Base-by-base conservation (phyloP, 2,888 invertebrate genomes). In the Camponotus fellah region DNA sequence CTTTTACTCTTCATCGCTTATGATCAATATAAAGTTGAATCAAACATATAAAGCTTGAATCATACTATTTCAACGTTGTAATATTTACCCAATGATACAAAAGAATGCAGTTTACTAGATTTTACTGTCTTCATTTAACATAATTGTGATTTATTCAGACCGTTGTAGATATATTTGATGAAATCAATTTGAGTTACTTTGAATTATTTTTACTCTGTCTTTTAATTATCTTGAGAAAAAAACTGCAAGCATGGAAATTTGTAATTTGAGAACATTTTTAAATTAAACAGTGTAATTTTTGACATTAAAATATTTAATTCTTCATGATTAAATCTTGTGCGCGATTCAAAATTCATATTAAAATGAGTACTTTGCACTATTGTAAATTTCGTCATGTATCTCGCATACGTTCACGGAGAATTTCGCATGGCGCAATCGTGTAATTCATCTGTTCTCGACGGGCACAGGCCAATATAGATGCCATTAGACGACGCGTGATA, bases 401-500 rank as follows among this genome's bases (percentile, higher is more conserved):
- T 34, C 9, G 40, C n/a, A 32, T 12, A 56, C 53, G 26, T 32
- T 1, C 43, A 43, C 43, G 62, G 43, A 14, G 65, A 40, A 66
- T 66, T 66, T 66, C 53, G 68, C 68, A 58, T 58, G 68, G 68
- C 46, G 68, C 58, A 53, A 53, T 53, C 68, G 68, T 43, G 79
- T 68, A 69, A 71, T 80, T 71, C 71, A 68, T 80, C 79, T 49
- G 46, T n/a, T 79, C 26, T 69, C 79, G 69, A 49, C 69, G 69
- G 60, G 21, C 34, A 21, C 60, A 60, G 26, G 8, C 43, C 79
- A 43, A 69, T 79, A 71, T 49, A 37, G 79, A 71, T 71, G 79
- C 79, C 79, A 80, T 80, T 85, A 75, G 60, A 34, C 72, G 40
- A 17, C 34, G 37, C 40, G 82, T 76, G 82, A 84, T 82, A 71